Conservation (phyloP, 2,888 invertebrate genomes). For the Drosophila vallismaia region DNA sequence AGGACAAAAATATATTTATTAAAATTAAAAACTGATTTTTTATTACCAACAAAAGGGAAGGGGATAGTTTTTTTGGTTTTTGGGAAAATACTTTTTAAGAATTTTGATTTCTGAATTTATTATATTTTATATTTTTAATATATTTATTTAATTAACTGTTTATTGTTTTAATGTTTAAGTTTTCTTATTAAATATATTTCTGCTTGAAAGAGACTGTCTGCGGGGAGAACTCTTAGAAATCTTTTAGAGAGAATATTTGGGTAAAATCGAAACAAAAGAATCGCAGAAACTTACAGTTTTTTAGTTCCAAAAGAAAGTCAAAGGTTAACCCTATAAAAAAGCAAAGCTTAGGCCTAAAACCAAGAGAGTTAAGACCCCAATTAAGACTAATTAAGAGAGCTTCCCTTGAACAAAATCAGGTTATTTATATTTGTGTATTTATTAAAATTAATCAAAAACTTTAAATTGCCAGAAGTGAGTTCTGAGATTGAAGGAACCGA, state of each 20-base stretch:
- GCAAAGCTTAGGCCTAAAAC: neutral
- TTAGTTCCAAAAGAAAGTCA: too few relatives aligned
- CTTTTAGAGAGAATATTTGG: too few relatives aligned
- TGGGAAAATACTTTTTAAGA: too few relatives aligned
- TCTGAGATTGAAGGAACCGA: neutral
- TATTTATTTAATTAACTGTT: too few relatives aligned
- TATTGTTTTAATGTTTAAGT: too few relatives aligned
- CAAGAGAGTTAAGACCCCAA: neutral
- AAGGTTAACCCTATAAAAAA: too few relatives aligned
- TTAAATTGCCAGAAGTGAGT: conserved; percentile 27
- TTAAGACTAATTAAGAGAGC: neutral
- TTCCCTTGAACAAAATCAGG: neutral
- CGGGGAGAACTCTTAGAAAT: too few relatives aligned
- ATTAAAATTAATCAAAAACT: conserved; percentile 55
- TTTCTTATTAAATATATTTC: too few relatives aligned
- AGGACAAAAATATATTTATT: conserved; percentile 74
- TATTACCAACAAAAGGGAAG: neutral
- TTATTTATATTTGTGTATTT: conserved; percentile 64
- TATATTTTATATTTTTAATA: neutral
- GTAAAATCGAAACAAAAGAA: too few relatives aligned
- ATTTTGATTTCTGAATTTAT: neutral
- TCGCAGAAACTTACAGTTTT: too few relatives aligned
- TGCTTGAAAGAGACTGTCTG: too few relatives aligned
- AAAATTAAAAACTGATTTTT: conserved; percentile 38
- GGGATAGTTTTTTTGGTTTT: too few relatives aligned